phyloP scores from a whole-genome alignment of 2,113 vertebrate species.

The Ailuropoda melanoleuca region DNA sequence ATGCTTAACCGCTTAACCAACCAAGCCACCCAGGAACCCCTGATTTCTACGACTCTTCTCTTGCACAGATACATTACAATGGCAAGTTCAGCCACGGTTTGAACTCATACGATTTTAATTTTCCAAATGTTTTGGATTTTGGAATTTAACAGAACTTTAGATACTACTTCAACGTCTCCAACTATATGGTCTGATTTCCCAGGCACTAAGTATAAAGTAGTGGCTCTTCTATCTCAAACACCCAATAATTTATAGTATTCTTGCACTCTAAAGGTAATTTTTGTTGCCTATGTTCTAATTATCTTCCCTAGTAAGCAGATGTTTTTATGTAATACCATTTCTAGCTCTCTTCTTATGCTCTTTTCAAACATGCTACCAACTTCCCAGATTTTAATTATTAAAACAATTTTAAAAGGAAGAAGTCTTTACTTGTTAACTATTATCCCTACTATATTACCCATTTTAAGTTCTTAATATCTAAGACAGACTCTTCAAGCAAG shows the following conservation, averaged over 20 bases:
- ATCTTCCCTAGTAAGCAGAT: neutral
- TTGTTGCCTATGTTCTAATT: neutral
- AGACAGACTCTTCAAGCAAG: neutral
- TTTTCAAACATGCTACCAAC: neutral
- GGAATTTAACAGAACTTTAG: neutral
- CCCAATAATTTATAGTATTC: neutral
- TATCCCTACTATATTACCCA: neutral
- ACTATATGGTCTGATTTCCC: neutral
- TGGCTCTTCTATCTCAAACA: neutral
- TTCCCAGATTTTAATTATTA: neutral
- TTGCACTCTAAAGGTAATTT: neutral
- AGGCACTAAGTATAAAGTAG: neutral
- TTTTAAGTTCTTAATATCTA: neutral
- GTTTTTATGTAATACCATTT: neutral
- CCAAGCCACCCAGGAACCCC: too few species aligned
- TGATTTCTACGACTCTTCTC: neutral
- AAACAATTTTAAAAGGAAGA: neutral
- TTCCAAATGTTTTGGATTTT: neutral
- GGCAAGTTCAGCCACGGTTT: neutral
- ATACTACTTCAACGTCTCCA: neutral
- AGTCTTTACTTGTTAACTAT: neutral
- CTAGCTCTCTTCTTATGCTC: neutral
- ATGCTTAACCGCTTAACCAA: too few species aligned
- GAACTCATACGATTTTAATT: neutral
- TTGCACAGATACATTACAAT: neutral